Evolutionary conservation across 2,797 vertebrate species (phyloP).

Genomic region (Pristis pectinata): DNA sequence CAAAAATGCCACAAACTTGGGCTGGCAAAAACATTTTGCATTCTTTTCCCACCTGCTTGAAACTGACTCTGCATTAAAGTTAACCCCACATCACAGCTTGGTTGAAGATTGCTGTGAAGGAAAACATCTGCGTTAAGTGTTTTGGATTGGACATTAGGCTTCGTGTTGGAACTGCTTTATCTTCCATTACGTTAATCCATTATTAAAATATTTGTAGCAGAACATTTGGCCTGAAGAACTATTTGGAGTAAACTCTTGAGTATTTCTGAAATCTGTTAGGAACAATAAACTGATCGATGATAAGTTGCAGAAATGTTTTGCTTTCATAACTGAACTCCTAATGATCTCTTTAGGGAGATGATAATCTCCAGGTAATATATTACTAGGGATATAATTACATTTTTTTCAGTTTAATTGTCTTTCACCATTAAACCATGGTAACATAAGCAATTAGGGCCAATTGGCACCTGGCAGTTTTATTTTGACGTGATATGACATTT

Average conservation of each 20-base stretch:
- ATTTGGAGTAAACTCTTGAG: neutral
- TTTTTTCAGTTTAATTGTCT: neutral
- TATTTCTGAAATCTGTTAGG: neutral
- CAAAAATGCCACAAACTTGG: neutral
- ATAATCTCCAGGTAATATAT: neutral
- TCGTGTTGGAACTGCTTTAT: neutral
- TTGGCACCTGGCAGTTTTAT: neutral
- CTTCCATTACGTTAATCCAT: neutral
- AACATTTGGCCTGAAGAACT: neutral
- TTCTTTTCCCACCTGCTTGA: neutral
- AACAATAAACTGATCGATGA: neutral
- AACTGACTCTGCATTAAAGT: neutral
- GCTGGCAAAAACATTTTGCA: neutral
- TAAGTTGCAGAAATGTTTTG: neutral
- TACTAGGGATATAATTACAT: neutral
- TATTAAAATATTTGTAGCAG: neutral
- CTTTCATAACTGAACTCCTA: neutral
- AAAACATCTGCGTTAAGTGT: neutral
- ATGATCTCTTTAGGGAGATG: conserved; percentile 23
- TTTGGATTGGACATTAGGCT: neutral
- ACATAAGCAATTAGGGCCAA: neutral
- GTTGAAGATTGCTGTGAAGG: neutral
- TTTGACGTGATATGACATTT: neutral
- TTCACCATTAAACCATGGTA: neutral
- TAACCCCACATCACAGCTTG: neutral